Evolutionary conservation across 2,113 vertebrate genomes (phyloP), one percentile per base, ranked within the genome.

Genomic region (Tor tambroides): DNA sequence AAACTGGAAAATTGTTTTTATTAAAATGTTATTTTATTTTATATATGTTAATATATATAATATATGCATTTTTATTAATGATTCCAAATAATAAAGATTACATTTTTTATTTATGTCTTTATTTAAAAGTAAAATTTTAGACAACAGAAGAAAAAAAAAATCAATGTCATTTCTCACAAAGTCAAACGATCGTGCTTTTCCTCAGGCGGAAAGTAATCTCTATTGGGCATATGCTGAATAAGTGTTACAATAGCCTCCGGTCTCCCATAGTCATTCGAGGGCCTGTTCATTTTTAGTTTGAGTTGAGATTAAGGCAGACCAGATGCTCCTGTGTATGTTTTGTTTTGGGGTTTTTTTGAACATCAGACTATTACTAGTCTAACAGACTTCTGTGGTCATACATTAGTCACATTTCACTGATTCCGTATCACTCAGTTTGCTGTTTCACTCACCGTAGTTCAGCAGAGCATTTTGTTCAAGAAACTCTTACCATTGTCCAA

Each of bases 401-500:
- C 43, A 83, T n/a, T 83, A 83, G 59, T 65, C 59, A 17, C 43
- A 54, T 83, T 46, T 51, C 41, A 82, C 4, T 43, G 38, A 43
- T 67, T 61, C 6, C 10, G 35, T 6, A 49, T 46, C 17, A 46
- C 41, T 46, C 38, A 21, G n/a, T 63, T 46, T 65, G 2, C 59
- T n/a, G 61, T 30, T 67, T 83, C 65, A 71, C 81, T 54, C 63
- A 14, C 38, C 5, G n/a, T 19, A 46, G 15, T 67, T 32, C 26
- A 49, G 5, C 28, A 26, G 15, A 78, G 76, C 15, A 54, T 78
- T 78, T 54, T 28, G 5, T 26, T 75, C 38, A 46, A 75, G 72
- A 38, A 72, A 72, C 35, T 74, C 15, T 78, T 4, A 67, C 67
- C 88, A 75, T 86, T 76, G 61, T 67, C 32, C 28, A 59, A 49